Evolutionary conservation across 2,113 vertebrate species (phyloP).

Genomic region (Tautogolabrus adspersus): DNA sequence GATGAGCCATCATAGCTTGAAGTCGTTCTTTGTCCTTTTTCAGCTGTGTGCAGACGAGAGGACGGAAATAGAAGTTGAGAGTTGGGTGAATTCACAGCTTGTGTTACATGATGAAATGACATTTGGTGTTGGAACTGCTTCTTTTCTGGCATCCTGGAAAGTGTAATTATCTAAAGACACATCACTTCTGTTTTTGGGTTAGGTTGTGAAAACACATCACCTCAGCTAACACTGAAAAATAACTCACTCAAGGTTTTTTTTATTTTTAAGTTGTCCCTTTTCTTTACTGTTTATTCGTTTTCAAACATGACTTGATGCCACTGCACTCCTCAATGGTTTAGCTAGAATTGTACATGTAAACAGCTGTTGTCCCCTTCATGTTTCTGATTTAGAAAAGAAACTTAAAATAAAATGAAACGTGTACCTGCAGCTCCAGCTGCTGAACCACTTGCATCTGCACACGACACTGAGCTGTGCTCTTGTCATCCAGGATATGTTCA

Average conservation of each 20-base stretch:
- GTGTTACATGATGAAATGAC: conserved; percentile 33
- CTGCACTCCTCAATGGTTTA: background rate
- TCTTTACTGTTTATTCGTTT: background rate
- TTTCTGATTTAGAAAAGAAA: background rate
- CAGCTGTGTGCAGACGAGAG: conserved; percentile 82
- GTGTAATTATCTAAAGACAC: conserved; percentile 48
- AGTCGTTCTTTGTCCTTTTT: conserved; percentile 98
- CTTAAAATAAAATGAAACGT: background rate
- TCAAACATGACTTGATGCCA: background rate
- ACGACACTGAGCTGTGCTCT: conserved; percentile 98
- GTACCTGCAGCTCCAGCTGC: conserved; percentile 98
- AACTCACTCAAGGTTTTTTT: background rate
- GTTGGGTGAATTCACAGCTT: conserved; percentile 36
- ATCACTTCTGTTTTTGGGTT: conserved; percentile 47
- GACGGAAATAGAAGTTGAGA: conserved; percentile 55
- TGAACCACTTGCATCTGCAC: conserved; percentile 99
- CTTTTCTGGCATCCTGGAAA: conserved; percentile 32
- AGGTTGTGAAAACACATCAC: conserved; percentile 54
- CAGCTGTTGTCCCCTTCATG: too few relatives aligned
- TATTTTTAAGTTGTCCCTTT: background rate
- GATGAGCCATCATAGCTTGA: conserved; percentile 99
- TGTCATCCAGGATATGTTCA: conserved; percentile 98
- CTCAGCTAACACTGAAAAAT: background rate
- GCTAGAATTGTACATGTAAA: background rate
- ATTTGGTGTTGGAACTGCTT: conserved; percentile 31